phyloP scores from a whole-genome alignment of 2,888 invertebrate genomes.

The Tillus elongatus region DNA sequence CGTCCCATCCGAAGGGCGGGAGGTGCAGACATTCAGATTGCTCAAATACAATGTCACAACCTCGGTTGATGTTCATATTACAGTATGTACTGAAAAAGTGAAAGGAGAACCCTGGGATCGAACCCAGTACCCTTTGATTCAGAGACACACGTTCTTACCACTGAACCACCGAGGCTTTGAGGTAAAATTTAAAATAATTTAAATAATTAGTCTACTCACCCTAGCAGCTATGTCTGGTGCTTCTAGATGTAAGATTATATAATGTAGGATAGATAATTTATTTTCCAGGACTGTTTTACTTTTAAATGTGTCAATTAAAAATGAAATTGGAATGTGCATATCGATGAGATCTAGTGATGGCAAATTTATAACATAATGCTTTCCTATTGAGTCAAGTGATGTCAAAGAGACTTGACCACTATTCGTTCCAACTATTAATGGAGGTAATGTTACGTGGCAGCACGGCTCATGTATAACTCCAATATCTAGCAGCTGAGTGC shows the following conservation, averaged over 20 bases:
- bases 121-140: too few relatives aligned
- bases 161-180: too few relatives aligned
- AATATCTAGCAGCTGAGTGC: slow-evolving; percentile 78
- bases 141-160: too few relatives aligned
- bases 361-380: slow-evolving; percentile 53
- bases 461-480: slow-evolving; percentile 76
- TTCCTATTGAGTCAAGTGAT: slow-evolving; percentile 51
- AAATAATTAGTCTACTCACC: slow-evolving; percentile 36
- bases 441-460: slow-evolving; percentile 65
- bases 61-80: too few relatives aligned
- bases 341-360: slow-evolving; percentile 65
- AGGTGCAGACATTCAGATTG: too few relatives aligned
- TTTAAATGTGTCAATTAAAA: slow-evolving; percentile 60
- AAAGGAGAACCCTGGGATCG: too few relatives aligned
- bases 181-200: slow-evolving; percentile 8
- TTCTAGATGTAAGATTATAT: slow-evolving; percentile 67
- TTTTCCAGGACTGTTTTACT: slow-evolving; percentile 59
- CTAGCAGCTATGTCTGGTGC: slow-evolving; percentile 68
- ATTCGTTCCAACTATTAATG: slow-evolving; percentile 54
- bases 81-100: too few relatives aligned
- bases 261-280: slow-evolving; percentile 72
- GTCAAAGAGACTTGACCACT: slow-evolving; percentile 53
- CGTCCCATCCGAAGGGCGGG: too few relatives aligned
- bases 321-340: slow-evolving; percentile 54
- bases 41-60: too few relatives aligned